Percentiles rank a stretch among this genome's conserved stretches.
These are phyloP conservation scores for Andricus quercusramuli DNA, from an alignment of 2,888 invertebrate species.

Conservation along the genomic window DNA sequence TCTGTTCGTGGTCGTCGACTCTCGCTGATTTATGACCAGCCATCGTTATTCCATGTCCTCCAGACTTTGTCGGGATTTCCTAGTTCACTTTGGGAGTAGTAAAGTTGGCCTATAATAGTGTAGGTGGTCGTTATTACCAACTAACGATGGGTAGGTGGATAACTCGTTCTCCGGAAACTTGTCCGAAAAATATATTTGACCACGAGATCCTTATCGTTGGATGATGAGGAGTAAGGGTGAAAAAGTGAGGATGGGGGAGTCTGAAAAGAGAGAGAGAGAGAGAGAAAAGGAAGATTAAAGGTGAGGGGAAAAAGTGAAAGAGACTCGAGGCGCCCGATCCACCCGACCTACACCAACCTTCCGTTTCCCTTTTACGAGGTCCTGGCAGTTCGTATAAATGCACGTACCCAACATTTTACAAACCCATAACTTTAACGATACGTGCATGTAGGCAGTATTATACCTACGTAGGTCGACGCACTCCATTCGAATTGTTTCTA, in stretches of 20 bases:
- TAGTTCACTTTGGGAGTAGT: neutral
- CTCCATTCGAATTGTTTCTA: slow-evolving; percentile 52
- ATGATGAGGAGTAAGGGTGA: neutral
- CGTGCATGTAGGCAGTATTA: slow-evolving; percentile 32
- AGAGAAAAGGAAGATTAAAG: neutral
- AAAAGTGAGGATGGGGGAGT: neutral
- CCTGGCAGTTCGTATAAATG: slow-evolving; percentile 54
- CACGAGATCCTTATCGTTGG: neutral
- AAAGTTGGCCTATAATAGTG: neutral
- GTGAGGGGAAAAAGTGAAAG: slow-evolving; percentile 32
- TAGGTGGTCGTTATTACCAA: slow-evolving; percentile 11
- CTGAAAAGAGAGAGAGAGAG: neutral
- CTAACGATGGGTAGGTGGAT: slow-evolving; percentile 4
- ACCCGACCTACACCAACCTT: slow-evolving; percentile 43
- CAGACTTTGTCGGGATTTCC: slow-evolving; percentile 5
- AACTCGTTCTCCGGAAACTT: neutral
- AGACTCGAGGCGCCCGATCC: slow-evolving; percentile 42
- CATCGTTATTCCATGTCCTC: slow-evolving; percentile 20
- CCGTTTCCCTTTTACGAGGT: slow-evolving; percentile 53
- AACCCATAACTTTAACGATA: slow-evolving; percentile 54
- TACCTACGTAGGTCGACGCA: slow-evolving; percentile 44
- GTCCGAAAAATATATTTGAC: slow-evolving; percentile 3
- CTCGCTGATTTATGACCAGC: neutral
- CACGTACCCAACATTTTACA: slow-evolving; percentile 51
- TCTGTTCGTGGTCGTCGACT: slow-evolving; percentile 11